These are phyloP conservation scores for Balearica regulorum DNA, from an alignment of 2,797 vertebrate genomes.

Conservation along the genomic window DNA sequence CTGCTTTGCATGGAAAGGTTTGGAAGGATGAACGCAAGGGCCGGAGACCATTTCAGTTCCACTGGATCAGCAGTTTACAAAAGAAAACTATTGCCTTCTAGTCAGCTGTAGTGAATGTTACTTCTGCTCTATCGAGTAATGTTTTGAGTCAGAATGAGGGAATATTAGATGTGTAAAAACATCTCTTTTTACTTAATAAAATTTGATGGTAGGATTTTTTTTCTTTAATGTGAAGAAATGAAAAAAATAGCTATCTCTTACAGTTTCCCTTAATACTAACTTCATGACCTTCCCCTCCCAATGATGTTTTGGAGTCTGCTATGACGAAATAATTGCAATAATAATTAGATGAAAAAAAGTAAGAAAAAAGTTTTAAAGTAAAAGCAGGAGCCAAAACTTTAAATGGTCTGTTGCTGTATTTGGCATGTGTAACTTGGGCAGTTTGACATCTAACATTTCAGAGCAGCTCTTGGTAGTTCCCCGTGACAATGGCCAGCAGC, in stretches of 20 bases:
- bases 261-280: neutral
- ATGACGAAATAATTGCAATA: neutral
- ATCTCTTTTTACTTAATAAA: neutral
- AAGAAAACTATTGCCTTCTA: neutral
- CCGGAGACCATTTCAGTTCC: neutral
- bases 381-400: neutral
- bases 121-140: neutral
- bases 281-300: neutral
- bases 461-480: neutral
- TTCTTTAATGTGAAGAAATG: neutral
- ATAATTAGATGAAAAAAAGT: too few relatives aligned
- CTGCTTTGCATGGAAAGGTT: neutral
- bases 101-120: neutral
- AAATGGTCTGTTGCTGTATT: neutral
- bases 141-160: neutral
- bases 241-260: neutral
- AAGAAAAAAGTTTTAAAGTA: neutral
- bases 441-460: neutral
- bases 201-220: too few relatives aligned
- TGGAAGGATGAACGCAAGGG: neutral
- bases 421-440: neutral
- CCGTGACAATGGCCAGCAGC: neutral
- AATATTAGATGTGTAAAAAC: neutral
- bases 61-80: neutral
- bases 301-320: neutral